phyloP scores from a whole-genome alignment of 2,888 invertebrate species.

The Ophioninae sp. region DNA sequence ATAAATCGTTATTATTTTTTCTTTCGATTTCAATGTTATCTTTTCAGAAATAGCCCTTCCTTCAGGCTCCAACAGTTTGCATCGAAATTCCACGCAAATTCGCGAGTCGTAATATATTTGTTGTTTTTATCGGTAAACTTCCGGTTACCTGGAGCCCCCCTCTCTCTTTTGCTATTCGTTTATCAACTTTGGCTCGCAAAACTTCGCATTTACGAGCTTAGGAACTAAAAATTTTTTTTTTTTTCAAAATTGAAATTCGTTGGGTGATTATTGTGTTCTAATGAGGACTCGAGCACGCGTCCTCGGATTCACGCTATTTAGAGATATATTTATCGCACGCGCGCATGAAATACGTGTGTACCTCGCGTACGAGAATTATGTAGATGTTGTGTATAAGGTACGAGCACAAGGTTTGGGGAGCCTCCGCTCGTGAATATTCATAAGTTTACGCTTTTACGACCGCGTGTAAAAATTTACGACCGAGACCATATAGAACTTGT shows the following conservation, averaged over 20 bases:
- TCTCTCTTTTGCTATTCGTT: neutral
- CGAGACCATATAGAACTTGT: constrained; percentile 67
- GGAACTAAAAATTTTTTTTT: neutral
- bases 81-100: neutral
- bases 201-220: neutral
- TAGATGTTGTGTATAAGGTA: constrained; percentile 27
- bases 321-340: constrained; percentile 35
- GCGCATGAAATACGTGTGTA: constrained; percentile 20
- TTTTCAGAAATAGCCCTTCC: no score
- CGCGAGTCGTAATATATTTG: neutral
- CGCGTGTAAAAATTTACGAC: constrained; percentile 70
- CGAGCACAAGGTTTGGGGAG: constrained; percentile 20
- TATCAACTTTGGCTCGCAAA: neutral
- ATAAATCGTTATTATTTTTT: no score
- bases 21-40: no score
- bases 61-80: no score
- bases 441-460: constrained; percentile 67
- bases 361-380: constrained; percentile 16
- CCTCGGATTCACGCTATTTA: constrained; percentile 44
- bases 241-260: constrained; percentile 6
- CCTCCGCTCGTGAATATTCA: constrained; percentile 72
- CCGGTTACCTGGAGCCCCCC: neutral
- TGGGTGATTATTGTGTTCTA: neutral
- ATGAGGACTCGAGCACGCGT: constrained; percentile 38
- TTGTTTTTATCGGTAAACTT: neutral